Percentiles rank a stretch among this genome's conserved stretches.
phyloP scores from a whole-genome alignment of 2,113 vertebrate genomes.

The Macquaria australasica region DNA sequence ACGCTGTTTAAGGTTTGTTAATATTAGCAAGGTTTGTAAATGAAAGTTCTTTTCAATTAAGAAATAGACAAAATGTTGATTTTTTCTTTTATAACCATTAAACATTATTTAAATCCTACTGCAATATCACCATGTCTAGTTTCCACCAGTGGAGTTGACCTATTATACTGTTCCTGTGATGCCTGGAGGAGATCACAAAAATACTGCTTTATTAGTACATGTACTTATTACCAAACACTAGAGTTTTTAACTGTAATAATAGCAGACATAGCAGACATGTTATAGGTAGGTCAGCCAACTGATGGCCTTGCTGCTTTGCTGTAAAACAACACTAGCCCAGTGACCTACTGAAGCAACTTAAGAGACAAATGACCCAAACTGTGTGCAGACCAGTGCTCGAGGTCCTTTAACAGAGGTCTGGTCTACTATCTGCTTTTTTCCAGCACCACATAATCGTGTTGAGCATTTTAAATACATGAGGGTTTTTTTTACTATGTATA shows the following conservation, averaged over 20 bases:
- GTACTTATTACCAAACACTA: neutral
- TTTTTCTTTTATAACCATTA: neutral
- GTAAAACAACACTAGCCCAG: slow-evolving; percentile 14
- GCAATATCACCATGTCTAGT: neutral
- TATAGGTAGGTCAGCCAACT: neutral
- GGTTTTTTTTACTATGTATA: neutral
- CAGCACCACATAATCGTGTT: neutral
- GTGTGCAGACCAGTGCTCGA: neutral
- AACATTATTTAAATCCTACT: neutral
- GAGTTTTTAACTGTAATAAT: neutral
- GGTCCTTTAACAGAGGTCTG: neutral
- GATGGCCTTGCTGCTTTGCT: slow-evolving; percentile 7
- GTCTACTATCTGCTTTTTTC: neutral
- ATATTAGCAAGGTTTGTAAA: neutral
- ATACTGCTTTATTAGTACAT: neutral
- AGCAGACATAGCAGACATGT: neutral
- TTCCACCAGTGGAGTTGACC: neutral
- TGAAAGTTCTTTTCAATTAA: neutral
- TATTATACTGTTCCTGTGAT: neutral
- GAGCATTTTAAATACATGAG: slow-evolving; percentile 5
- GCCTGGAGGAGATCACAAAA: neutral
- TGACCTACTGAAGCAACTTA: slow-evolving; percentile 50
- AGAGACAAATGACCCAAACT: slow-evolving; percentile 29
- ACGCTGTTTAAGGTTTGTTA: neutral
- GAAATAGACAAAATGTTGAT: neutral